Percentiles rank a stretch among this genome's conserved stretches.
Evolutionary conservation across 37 sponge, comb jelly and placozoan species (phyloP).

Genomic region (Chondrosia reniformis): DNA sequence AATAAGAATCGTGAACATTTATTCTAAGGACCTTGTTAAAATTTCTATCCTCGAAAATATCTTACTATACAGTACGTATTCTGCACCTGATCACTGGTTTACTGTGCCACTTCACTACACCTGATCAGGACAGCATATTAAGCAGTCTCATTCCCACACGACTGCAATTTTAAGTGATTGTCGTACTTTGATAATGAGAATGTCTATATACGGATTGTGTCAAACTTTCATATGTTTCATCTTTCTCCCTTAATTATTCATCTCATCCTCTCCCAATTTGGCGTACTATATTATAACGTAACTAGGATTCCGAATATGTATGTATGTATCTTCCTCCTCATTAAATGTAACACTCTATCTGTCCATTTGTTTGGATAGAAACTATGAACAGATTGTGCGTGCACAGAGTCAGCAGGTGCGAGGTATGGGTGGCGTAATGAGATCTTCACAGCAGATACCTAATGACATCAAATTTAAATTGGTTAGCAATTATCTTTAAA

Average conservation of each 20-base stretch:
- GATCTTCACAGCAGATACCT: slow-evolving; percentile 3
- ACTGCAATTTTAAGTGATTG: background rate
- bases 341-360: no score
- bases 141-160: background rate
- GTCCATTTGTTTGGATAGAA: slow-evolving; percentile 29
- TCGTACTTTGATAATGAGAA: no score
- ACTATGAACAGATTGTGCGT: slow-evolving; percentile 83
- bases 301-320: no score
- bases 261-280: background rate
- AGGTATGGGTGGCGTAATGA: background rate
- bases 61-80: no score
- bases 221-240: no score
- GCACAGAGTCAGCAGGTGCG: slow-evolving; percentile 41
- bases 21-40: no score
- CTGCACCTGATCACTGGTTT: background rate
- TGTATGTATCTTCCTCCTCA: no score
- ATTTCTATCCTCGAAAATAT: no score
- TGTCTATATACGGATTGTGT: no score
- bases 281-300: no score
- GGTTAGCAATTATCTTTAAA: background rate
- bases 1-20: no score
- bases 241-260: no score
- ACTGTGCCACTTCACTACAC: background rate
- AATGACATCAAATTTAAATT: slow-evolving; percentile 22
- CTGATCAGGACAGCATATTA: background rate